phyloP scores from a whole-genome alignment of 2,113 vertebrate species.

The Catharus bicknelli region DNA sequence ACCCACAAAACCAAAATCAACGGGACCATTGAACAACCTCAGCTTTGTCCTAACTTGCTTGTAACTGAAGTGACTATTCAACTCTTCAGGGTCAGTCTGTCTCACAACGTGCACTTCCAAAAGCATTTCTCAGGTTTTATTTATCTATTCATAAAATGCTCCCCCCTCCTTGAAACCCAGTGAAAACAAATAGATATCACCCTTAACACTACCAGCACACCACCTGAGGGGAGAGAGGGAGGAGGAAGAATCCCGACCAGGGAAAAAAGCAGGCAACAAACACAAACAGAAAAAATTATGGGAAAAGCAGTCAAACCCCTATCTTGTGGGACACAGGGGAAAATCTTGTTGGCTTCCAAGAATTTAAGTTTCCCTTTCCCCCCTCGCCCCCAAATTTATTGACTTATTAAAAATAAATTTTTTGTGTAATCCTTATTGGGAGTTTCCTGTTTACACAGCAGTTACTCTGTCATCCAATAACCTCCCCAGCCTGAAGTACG shows the following conservation, averaged over 20 bases:
- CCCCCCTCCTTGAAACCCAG: not conserved
- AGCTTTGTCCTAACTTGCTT: not conserved
- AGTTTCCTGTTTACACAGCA: slow-evolving; percentile 49
- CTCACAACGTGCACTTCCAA: not conserved
- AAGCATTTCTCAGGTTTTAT: not conserved
- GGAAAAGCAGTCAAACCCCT: not conserved
- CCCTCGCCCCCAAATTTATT: not conserved
- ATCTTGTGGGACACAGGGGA: not conserved
- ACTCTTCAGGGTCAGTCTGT: not conserved
- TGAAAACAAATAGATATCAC: not conserved
- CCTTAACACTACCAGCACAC: not conserved
- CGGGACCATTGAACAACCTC: not conserved
- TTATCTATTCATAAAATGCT: not conserved
- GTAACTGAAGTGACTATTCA: not conserved
- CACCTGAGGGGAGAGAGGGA: not conserved
- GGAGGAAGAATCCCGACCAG: not conserved
- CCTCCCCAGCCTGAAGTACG: not conserved
- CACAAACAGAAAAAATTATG: rapidly evolving
- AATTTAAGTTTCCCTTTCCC: not conserved
- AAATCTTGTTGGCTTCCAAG: slow-evolving; percentile 12
- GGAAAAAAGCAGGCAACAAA: not conserved
- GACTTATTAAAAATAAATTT: not conserved
- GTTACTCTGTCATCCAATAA: not conserved
- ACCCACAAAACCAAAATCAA: not conserved
- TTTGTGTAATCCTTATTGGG: not conserved